Evolutionary conservation across 2,888 invertebrate genomes (phyloP).

Genomic region (Branchipolynoe longqiensis): DNA sequence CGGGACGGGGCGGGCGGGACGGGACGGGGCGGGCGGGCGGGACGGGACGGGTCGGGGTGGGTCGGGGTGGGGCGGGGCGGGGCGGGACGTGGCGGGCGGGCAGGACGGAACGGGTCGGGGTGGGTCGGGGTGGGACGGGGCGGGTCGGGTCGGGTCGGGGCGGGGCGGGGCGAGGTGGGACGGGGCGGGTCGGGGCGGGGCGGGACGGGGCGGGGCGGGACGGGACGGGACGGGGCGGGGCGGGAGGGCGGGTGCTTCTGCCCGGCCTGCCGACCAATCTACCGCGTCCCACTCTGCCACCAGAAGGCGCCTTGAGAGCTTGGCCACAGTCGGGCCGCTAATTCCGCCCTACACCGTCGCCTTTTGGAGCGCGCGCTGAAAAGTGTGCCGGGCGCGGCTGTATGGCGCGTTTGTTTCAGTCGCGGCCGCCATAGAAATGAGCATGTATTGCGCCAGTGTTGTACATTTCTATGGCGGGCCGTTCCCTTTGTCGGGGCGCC

Average conservation of each 20-base stretch:
- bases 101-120: too few relatives aligned
- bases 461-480: background rate
- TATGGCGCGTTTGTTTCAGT: slow-evolving; percentile 35
- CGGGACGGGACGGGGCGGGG: too few relatives aligned
- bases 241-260: background rate
- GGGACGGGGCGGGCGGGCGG: slow-evolving; percentile 6
- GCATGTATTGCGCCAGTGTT: slow-evolving; percentile 34
- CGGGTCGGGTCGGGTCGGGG: too few relatives aligned
- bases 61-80: too few relatives aligned
- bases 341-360: slow-evolving; percentile 6
- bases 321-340: slow-evolving; percentile 31
- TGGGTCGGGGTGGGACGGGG: too few relatives aligned
- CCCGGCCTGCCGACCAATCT: slow-evolving; percentile 23
- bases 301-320: slow-evolving; percentile 44
- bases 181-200: too few relatives aligned
- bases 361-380: slow-evolving; percentile 10
- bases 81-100: too few relatives aligned
- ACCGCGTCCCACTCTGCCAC: slow-evolving; percentile 15
- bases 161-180: too few relatives aligned
- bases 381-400: background rate
- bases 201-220: too few relatives aligned
- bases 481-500: background rate
- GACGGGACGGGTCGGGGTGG: background rate
- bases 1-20: too few relatives aligned
- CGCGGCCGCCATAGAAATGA: slow-evolving; percentile 26